Evolutionary conservation across 2,888 invertebrate species (phyloP), one percentile per base, ranked within the genome.

Genomic region (Trachelus stipa): DNA sequence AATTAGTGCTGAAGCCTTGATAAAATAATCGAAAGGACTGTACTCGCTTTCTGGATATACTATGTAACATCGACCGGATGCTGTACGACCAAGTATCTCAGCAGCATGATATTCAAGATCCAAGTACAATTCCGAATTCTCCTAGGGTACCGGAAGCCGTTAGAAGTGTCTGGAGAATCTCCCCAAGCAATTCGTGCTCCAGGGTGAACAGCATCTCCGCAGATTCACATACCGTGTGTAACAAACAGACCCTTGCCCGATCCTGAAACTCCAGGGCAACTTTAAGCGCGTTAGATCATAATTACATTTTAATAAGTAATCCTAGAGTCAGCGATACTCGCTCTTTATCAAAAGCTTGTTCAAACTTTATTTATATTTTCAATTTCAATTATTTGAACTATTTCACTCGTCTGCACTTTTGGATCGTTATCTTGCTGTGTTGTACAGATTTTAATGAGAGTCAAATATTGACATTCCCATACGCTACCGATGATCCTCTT

Each of bases 171-270:
- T 96, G 95, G 82, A 96, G 92, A 87, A 97, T 92, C 92, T 96
- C 95, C 35, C 95, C 96, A 82, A 96, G 93, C 86, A 97, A 92
- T 9, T 96, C 96, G 85, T 95, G 94, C 85, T 94, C 94, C 87
- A 94, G 93, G 83, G 92, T 93, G 87, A 96, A 93, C 76, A 96
- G 94, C 80, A 94, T 92, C 85, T 94, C 93, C 0, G 96, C 95
- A 37, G 95, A 94, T 90, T 97, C 96, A 89, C 97, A 97, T 88
- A 97, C 95, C 83, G 95, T 94, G 85, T 95, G 94, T 82, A 96
- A 92, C 84, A 12, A 35, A 35, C 97, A 90, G 68, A 94, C 94
- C 82, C 82, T 94, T 93, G 37, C 87, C 88, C 69, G 80, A 81
- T 77, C 85, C 87, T 73, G 76, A 34, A 79, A 73, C 69, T 93